A percentile compares a stretch with the other conserved stretches of the same genome.
phyloP scores from a whole-genome alignment of 1,140 invertebrate species.

The Coptotermes formosanus region DNA sequence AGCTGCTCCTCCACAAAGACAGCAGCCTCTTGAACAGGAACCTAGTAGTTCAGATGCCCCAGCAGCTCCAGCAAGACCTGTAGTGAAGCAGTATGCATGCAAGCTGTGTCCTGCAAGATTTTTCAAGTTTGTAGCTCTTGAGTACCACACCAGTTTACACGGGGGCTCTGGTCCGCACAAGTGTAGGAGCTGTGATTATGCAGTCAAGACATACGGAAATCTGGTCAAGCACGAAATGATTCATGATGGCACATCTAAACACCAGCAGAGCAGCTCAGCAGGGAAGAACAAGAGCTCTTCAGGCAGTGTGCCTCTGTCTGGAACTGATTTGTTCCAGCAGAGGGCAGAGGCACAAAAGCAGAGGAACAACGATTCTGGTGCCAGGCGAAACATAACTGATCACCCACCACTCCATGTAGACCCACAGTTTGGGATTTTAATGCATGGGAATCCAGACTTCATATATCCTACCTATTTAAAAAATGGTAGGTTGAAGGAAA shows the following conservation, averaged over 20 bases:
- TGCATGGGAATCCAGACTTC: slow-evolving; percentile 73
- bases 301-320: slow-evolving; percentile 56
- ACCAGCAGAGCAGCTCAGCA: not conserved
- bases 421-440: slow-evolving; percentile 63
- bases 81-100: slow-evolving; percentile 53
- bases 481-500: slow-evolving; percentile 71
- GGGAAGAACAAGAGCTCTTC: slow-evolving; percentile 14
- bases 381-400: not conserved
- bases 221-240: slow-evolving; percentile 71
- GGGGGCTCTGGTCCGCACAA: slow-evolving; percentile 66
- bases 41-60: slow-evolving; percentile 21
- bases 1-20: not conserved
- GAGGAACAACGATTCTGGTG: not conserved
- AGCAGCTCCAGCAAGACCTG: slow-evolving; percentile 19
- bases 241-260: slow-evolving; percentile 44
- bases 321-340: slow-evolving; percentile 60
- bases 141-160: slow-evolving; percentile 71
- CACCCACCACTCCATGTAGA: slow-evolving; percentile 49
- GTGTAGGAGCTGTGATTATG: slow-evolving; percentile 82
- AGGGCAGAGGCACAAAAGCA: slow-evolving; percentile 55
- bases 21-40: not conserved
- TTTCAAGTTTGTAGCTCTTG: slow-evolving; percentile 65
- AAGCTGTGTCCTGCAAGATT: slow-evolving; percentile 68
- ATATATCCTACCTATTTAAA: slow-evolving; percentile 72
- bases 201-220: slow-evolving; percentile 73